Evolutionary conservation across 2,797 vertebrate species (phyloP), one percentile per base, ranked within the genome.

Genomic region (Crax fasciolata): DNA sequence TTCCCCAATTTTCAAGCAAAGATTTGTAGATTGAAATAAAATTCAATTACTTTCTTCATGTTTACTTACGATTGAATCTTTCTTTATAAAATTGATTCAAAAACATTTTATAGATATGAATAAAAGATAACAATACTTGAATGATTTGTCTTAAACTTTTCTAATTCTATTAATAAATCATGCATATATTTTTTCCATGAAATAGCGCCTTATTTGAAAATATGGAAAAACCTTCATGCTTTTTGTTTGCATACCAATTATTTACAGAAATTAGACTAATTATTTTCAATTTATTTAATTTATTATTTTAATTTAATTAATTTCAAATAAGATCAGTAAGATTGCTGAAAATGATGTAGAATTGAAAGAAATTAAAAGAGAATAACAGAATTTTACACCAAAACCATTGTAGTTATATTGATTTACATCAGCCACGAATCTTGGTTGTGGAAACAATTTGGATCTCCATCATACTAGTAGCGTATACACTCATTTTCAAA

Each of bases 1-100:
- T 5, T 79, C 93, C 24, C 48, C 48, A 48, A 11, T 58, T 86
- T 84, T 82, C 43, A 90, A 79, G 39, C 10, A 86, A 70, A 62
- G 23, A 84, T 72, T 65, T 65, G 38, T 10, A 71, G 9, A 38
- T 27, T 86, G 21, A 93, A 92, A 84, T 46, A 89, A 93, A 90
- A 54, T 21, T 86, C 44, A 30, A n/a, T 27, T 88, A 28, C 7
- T 49, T 77, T 78, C 54, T 81, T 68, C 39, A 21, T 38, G 7
- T 19, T 72, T 15, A 44, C 9, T 89, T 74, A 51, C 24, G 51
- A 49, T 59, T 66, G 12, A 59, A 87, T 92, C 87, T 11, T 89
- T 68, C 28, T 71, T 11, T n/a, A 28, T 43, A 63, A 91, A 92
- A 78, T 20, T 4, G 30, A 80, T 10, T 52, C 68, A 52, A 55